Base-by-base conservation (phyloP, 1,140 invertebrate genomes). In the Agrilus planipennis region DNA sequence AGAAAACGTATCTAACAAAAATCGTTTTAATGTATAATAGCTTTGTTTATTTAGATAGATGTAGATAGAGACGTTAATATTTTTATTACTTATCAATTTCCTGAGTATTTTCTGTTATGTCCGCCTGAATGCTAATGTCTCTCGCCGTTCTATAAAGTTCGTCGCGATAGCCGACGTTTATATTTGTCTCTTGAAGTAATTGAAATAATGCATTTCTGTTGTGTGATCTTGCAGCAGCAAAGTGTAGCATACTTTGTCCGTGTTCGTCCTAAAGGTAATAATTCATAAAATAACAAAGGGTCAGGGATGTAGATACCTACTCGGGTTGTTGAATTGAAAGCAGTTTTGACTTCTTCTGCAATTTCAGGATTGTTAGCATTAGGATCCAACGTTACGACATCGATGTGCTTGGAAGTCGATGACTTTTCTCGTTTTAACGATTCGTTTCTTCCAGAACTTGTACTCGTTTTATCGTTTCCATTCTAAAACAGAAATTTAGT, bases 81-180 rank as follows among this genome's bases (percentile, higher is more conserved):
- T n/a, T n/a, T n/a, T n/a, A n/a, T n/a, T n/a, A n/a, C n/a, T 74
- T 73, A 69, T 92, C 88, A 39, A 92, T 87, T 48, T 85, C 80
- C 1, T 69, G 64, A 0, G 87, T 77, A 58, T 93, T 93, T 32
- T 88, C 82, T 1, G 67, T 64, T 12, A 89, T 72, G 46, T 79
- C 78, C 0, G 79, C 75, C 50, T 85, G 76, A 31, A 80, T 70
- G 0, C 87, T 88, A 10, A 92, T 79, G 57, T 94, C 89, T 39
- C 89, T 67, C 0, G 87, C 81, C 1, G 89, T 94, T 28, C 84
- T 70, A 58, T 90, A 89, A 1, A 84, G 56, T 50, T 81, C 78
- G 58, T 94, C 89, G 30, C 89, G 69, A 46, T 74, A 81, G 1
- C 74, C 81, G 22, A 90, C 64, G 54, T 83, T 86, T 11, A 84